Evolutionary conservation across 2,797 vertebrate species (phyloP).

Genomic region (Taeniopygia guttata): DNA sequence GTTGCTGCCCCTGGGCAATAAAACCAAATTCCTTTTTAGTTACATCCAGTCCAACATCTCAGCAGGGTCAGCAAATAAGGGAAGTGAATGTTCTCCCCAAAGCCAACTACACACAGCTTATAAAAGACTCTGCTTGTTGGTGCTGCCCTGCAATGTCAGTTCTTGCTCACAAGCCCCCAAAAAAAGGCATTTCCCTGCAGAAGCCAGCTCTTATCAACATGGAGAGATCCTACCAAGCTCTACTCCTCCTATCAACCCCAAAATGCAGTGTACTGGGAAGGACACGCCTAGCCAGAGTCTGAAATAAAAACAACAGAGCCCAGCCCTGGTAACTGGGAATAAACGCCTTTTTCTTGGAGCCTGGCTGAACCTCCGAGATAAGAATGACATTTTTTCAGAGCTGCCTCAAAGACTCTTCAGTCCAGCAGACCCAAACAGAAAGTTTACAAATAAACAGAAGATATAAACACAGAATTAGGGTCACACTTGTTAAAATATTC

Average conservation of each 20-base stretch:
- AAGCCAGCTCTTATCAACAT: neutral
- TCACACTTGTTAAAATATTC: neutral
- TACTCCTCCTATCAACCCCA: neutral
- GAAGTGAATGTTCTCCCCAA: slow-evolving; percentile 29
- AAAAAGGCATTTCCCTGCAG: neutral
- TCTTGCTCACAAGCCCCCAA: neutral
- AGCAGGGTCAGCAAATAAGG: slow-evolving; percentile 7
- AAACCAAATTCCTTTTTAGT: slow-evolving; percentile 51
- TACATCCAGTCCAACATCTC: slow-evolving; percentile 28
- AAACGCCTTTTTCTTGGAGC: slow-evolving; percentile 30
- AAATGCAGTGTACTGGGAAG: neutral
- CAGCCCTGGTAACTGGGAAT: neutral
- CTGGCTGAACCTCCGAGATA: slow-evolving; percentile 40
- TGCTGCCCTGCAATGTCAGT: neutral
- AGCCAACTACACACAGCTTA: neutral
- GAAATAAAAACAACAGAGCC: neutral
- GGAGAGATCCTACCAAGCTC: neutral
- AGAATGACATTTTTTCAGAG: neutral
- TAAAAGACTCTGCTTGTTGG: neutral
- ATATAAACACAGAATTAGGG: neutral
- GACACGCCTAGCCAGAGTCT: slow-evolving; percentile 28
- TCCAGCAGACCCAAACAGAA: neutral
- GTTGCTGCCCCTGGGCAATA: slow-evolving; percentile 41
- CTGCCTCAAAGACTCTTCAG: neutral
- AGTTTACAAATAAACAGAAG: neutral